phyloP scores from a whole-genome alignment of 92 coral and sea anemone species.

The Porites cylindrica region DNA sequence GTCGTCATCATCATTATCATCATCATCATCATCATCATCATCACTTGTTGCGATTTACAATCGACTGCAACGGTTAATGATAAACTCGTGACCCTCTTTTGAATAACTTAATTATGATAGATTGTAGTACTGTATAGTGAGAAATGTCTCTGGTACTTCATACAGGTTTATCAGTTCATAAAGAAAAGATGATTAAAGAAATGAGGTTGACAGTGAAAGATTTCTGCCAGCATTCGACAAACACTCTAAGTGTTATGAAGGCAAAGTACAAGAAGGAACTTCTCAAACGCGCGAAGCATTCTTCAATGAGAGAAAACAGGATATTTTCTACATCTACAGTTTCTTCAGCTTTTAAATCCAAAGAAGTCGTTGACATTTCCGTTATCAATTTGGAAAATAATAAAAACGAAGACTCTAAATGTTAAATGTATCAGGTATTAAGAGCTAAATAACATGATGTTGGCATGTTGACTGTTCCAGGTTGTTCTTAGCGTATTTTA shows the following conservation, averaged over 20 bases:
- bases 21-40: too few relatives aligned
- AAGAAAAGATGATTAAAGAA: conserved; percentile 22
- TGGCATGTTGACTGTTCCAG: not conserved
- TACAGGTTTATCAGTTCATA: conserved; percentile 10
- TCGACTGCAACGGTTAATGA: too few relatives aligned
- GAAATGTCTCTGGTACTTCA: not conserved
- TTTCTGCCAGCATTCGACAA: conserved; percentile 22
- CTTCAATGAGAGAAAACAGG: not conserved
- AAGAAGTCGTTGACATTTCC: conserved; percentile 10
- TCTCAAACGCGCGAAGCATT: conserved; percentile 8
- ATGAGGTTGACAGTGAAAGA: conserved; percentile 16
- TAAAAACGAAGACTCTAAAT: not conserved
- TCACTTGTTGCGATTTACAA: too few relatives aligned
- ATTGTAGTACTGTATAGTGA: too few relatives aligned
- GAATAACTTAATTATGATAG: too few relatives aligned
- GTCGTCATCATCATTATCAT: too few relatives aligned
- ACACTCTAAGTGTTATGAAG: conserved; percentile 13
- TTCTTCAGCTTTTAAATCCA: not conserved
- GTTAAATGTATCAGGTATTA: not conserved
- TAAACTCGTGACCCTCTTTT: too few relatives aligned
- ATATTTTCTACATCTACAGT: not conserved
- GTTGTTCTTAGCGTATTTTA: not conserved
- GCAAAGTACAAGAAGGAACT: conserved; percentile 20
- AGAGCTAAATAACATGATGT: not conserved
- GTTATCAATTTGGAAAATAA: not conserved